Conservation (phyloP, 2,113 vertebrate genomes). For the Talpa occidentalis region DNA sequence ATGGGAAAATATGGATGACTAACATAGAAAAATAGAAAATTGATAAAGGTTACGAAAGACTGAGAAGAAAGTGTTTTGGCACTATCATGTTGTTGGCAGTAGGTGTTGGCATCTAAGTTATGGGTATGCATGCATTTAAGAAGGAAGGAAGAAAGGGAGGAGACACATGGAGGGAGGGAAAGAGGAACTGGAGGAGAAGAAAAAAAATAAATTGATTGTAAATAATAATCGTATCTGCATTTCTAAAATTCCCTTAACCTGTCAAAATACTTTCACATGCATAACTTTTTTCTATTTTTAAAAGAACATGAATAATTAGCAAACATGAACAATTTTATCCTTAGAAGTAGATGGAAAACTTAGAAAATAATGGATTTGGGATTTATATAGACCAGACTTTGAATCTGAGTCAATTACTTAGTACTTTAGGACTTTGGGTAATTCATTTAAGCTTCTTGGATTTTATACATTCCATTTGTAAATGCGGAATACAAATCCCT, state of each 20-base stretch:
- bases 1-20: background rate
- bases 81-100: background rate
- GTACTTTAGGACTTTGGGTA: background rate
- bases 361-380: slow-evolving; percentile 5
- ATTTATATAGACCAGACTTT: background rate
- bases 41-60: background rate
- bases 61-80: background rate
- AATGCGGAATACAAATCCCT: slow-evolving; percentile 23
- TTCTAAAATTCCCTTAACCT: background rate
- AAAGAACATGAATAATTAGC: background rate
- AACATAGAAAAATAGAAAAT: background rate
- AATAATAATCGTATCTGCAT: background rate
- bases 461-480: slow-evolving; percentile 10
- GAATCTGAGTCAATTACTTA: background rate
- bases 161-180: background rate
- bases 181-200: background rate
- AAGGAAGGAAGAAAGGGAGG: background rate
- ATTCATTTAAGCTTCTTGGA: slow-evolving; percentile 23
- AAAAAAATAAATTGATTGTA: background rate
- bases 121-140: background rate
- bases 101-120: background rate
- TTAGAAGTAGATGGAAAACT: slow-evolving; percentile 17
- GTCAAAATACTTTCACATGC: background rate
- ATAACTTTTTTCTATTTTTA: background rate
- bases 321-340: background rate